Evolutionary conservation across 2,888 invertebrate genomes (phyloP), one percentile per base, ranked within the genome.

Genomic region (Griposia aprilina): DNA sequence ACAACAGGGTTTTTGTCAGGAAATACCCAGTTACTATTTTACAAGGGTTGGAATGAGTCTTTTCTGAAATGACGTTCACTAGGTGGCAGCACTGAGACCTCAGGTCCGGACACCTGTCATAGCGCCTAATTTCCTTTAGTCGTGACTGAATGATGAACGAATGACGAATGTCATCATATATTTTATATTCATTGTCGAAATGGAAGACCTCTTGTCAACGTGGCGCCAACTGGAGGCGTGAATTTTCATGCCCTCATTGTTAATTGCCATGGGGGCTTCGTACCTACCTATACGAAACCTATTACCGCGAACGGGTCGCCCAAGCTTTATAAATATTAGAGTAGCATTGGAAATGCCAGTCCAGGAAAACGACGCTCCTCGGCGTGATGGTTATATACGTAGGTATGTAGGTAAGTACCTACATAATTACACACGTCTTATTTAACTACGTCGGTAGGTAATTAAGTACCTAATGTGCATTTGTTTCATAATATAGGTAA

Each of bases 291-390:
- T 23, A 15, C 17, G 45, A 26, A 57, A 60, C 48, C n/a, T 55
- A 66, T 55, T 76, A 60, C 26, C 10, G 45, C 0, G 30, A 59
- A 26, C 2, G 50, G 8, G 10, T 17, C 26, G 7, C 26, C 50
- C 4, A 11, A 59, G 6, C 50, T 30, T 67, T 63, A 71, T 81
- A 78, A 81, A 81, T 81, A 72, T 62, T 78, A 62, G 48, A 82
- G 15, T 20, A 78, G 57, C 13, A 41, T 67, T 55, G 60, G 60
- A 62, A 41, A 66, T 67, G 30, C 41, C 66, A 36, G 36, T 23
- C 23, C 11, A 36, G 23, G 20, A 62, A 36, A 36, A 36, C 23
- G 36, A 23, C 52, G 52, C 50, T 17, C 6, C 17, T 17, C 36
- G 23, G 23, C 17, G 15, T 45, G 23, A 23, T 74, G 8, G n/a